Conservation (phyloP, 2,797 vertebrate genomes). For the Mormyrops boulengeri region DNA sequence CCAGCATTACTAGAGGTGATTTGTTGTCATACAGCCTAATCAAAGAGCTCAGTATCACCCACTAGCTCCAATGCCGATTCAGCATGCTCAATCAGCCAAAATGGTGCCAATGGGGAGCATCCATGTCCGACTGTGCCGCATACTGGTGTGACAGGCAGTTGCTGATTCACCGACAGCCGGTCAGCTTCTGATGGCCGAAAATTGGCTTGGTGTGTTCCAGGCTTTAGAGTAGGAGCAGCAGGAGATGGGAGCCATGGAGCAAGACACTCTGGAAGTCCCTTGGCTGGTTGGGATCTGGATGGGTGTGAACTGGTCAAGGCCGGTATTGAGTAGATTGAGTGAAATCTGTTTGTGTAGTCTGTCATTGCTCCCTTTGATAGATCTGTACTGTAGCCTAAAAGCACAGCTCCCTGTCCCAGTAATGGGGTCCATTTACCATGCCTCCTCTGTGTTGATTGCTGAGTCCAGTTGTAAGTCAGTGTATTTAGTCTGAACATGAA, state of each 20-base stretch:
- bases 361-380: conserved; percentile 14
- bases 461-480: conserved; percentile 6
- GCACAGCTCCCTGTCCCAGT: conserved; percentile 24
- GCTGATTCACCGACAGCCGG: neutral
- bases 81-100: neutral
- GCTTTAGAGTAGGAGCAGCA: neutral
- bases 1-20: neutral
- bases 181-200: neutral
- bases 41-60: neutral
- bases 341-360: neutral
- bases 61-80: neutral
- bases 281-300: neutral
- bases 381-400: conserved; percentile 35
- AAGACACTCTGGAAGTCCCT: neutral
- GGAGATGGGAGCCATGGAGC: neutral
- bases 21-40: neutral
- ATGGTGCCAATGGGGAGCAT: neutral
- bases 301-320: neutral
- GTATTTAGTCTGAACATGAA: neutral
- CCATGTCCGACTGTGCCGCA: neutral
- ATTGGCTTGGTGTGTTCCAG: neutral
- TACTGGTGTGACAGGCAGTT: neutral
- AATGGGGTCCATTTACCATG: conserved; percentile 41
- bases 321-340: neutral
- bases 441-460: conserved; percentile 33